Conservation (phyloP, 1,140 invertebrate species). For the Venturia canescens region DNA sequence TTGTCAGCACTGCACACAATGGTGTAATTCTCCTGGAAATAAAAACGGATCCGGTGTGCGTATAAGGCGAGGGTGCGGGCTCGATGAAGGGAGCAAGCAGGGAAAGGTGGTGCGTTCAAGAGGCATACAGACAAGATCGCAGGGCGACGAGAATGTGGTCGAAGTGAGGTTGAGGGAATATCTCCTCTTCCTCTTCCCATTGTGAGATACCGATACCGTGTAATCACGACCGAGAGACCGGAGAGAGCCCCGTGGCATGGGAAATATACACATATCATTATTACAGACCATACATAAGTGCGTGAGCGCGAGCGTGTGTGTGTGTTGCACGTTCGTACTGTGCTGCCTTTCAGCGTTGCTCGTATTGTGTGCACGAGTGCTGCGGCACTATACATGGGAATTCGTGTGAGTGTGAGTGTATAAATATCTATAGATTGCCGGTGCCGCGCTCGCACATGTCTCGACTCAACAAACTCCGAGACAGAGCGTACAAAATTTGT, state of each 20-base stretch:
- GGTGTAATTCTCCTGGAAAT: not conserved
- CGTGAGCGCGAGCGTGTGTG: not conserved
- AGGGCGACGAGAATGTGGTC: constrained; percentile 5
- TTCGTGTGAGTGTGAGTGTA: not conserved
- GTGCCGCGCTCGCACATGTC: constrained; percentile 15
- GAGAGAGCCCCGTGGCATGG: constrained; percentile 59
- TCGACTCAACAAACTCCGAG: constrained; percentile 10
- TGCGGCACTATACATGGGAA: not conserved
- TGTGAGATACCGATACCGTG: constrained; percentile 70
- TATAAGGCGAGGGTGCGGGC: constrained; percentile 13
- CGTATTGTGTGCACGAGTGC: not conserved
- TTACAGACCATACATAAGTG: not conserved
- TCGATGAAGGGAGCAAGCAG: constrained; percentile 23
- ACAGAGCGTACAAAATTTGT: constrained; percentile 54
- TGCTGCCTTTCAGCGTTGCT: not conserved
- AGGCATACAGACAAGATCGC: not conserved
- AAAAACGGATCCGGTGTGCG: not conserved
- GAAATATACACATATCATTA: constrained; percentile 74
- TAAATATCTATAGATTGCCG: not conserved
- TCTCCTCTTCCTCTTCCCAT: constrained; percentile 60
- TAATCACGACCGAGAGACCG: constrained; percentile 66
- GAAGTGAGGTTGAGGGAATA: constrained; percentile 48
- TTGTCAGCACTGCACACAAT: not conserved
- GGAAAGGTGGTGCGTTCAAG: not conserved
- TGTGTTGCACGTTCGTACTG: not conserved